phyloP scores from a whole-genome alignment of 2,888 invertebrate species.

The Monochamus alternatus region DNA sequence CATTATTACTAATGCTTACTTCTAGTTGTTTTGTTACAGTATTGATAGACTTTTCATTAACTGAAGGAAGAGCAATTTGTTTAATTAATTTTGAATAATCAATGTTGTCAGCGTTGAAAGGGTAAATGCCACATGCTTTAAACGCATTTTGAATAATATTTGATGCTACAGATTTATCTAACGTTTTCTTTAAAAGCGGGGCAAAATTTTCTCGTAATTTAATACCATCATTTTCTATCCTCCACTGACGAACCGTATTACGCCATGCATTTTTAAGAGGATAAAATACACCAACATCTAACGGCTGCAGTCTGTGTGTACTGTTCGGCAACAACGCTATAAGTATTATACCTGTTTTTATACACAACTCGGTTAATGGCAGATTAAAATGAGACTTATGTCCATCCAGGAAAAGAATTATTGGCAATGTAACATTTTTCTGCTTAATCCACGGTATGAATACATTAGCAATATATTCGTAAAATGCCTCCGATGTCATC shows the following conservation, averaged over 20 bases:
- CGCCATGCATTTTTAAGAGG: conserved; percentile 25
- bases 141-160: conserved; percentile 35
- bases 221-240: conserved; percentile 2
- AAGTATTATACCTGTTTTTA: conserved; percentile 31
- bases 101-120: conserved; percentile 38
- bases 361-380: neutral
- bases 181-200: conserved; percentile 27
- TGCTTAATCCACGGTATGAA: conserved; percentile 57
- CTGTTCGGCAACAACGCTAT: conserved; percentile 28
- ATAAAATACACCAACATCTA: conserved; percentile 38
- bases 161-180: conserved; percentile 25
- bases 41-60: too few species aligned
- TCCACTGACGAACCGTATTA: too few species aligned
- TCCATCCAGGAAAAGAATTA: conserved; percentile 6
- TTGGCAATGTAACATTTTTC: neutral
- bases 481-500: conserved; percentile 68
- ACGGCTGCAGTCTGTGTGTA: conserved; percentile 34
- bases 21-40: too few species aligned
- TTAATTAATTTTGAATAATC: conserved; percentile 28
- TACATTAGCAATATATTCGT: conserved; percentile 65
- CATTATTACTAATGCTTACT: too few species aligned
- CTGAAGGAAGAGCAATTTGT: conserved; percentile 4
- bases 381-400: neutral
- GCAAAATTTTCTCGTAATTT: conserved; percentile 38
- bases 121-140: conserved; percentile 29